Evolutionary conservation across 2,113 vertebrate genomes (phyloP).

Genomic region (Capricornis sumatraensis): DNA sequence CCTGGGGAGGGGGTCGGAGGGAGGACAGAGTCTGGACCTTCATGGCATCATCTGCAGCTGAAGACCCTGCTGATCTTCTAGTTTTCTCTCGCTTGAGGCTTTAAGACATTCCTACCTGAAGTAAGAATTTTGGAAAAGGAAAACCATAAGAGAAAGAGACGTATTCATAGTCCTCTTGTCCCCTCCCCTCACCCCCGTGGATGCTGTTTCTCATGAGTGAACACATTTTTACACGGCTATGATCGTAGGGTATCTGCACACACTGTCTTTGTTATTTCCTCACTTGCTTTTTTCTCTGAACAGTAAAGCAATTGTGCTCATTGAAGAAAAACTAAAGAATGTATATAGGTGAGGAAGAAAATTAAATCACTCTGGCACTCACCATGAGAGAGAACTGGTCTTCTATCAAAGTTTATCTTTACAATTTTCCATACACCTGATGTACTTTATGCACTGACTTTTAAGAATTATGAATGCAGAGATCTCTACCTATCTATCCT

Average conservation of each 20-base stretch:
- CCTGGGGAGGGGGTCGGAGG: rapidly evolving
- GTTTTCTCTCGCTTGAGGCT: background rate
- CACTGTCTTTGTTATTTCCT: background rate
- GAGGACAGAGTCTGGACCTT: background rate
- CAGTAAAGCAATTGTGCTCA: background rate
- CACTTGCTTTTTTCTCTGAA: background rate
- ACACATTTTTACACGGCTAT: background rate
- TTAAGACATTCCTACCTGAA: background rate
- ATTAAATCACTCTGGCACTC: background rate
- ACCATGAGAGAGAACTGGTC: background rate
- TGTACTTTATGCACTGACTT: background rate
- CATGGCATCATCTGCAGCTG: background rate
- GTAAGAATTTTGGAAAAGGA: background rate
- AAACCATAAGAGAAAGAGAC: background rate
- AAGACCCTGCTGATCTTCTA: background rate
- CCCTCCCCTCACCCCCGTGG: rapidly evolving
- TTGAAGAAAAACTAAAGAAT: background rate
- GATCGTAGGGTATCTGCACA: background rate
- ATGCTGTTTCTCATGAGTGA: background rate
- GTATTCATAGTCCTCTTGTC: background rate
- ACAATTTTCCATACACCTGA: background rate
- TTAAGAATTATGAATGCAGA: background rate
- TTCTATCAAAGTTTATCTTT: background rate
- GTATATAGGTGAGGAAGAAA: background rate
- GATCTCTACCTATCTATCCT: background rate